Evolutionary conservation across 2,888 invertebrate species (phyloP), one percentile per base, ranked within the genome.

Genomic region (Caenorhabditis doughertyi): DNA sequence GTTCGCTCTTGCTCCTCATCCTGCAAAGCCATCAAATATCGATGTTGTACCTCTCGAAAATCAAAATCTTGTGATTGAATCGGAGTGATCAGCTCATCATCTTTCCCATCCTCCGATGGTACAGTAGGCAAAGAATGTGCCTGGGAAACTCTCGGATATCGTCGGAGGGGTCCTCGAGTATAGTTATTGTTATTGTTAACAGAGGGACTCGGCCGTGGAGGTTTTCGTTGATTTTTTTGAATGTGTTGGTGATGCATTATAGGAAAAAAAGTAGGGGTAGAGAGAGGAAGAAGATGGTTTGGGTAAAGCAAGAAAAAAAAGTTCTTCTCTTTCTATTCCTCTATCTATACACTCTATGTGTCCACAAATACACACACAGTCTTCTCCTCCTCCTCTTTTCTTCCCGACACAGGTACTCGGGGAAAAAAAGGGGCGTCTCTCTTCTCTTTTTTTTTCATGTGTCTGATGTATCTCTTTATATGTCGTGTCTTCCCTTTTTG

Each of bases 41-140:
- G 44, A 35, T 77, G 65, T 51, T 82, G 76, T 3, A 82, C 23
- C n/a, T 76, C 67, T 2, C 77, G 77, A 23, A 82, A 82, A 72
- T 82, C 81, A 21, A 82, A 82, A 21, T 79, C 79, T 18, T 47
- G 56, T 21, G 72, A 67, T 42, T 65, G 70, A 13, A 55, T 67
- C 4, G 72, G 65, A 2, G 56, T 42, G n/a, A 72, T 72, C 29
- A 72, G 60, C 4, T 72, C 67, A 18, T 79, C 74, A 23, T 76
- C 68, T 18, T 42, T 49, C 29, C 42, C 56, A 21, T 67, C 72
- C 23, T 65, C 65, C n/a, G 79, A 79, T n/a, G 56, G 79, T 29
- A 72, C 65, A 5, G 79, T 72, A 13, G 72, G 68, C 47, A 76
- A 58, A 5, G 70, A 70, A 9, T 58, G 65, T 13, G 62, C 55